These are phyloP conservation scores for Lordiphosa collinella DNA, from an alignment of 1,140 invertebrate species.

Conservation along the genomic window DNA sequence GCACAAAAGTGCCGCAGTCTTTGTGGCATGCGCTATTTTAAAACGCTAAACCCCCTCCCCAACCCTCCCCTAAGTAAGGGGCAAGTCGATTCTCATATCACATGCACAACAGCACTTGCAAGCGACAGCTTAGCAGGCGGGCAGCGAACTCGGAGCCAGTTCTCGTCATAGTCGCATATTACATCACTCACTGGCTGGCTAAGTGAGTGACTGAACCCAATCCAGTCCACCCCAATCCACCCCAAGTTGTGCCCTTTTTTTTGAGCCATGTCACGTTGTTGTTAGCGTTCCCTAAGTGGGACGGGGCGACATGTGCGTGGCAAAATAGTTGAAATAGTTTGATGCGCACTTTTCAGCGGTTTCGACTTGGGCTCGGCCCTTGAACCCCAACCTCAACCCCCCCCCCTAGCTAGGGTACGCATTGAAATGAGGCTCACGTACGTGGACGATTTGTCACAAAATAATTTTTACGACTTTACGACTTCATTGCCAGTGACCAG, in stretches of 20 bases:
- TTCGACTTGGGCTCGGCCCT: slow-evolving; percentile 64
- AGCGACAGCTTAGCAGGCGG: slow-evolving; percentile 61
- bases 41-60: too few relatives aligned
- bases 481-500: slow-evolving; percentile 68
- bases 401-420: slow-evolving; percentile 52
- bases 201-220: slow-evolving; percentile 48
- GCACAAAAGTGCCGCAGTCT: slow-evolving; percentile 21
- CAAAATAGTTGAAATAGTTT: slow-evolving; percentile 76
- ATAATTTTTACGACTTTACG: slow-evolving; percentile 80
- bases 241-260: slow-evolving; percentile 39
- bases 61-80: background rate
- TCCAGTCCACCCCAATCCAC: slow-evolving; percentile 35
- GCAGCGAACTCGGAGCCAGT: slow-evolving; percentile 51
- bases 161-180: slow-evolving; percentile 64
- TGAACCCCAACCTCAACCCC: slow-evolving; percentile 26
- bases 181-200: slow-evolving; percentile 49
- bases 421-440: slow-evolving; percentile 79
- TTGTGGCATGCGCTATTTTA: slow-evolving; percentile 46
- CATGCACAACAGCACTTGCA: slow-evolving; percentile 67
- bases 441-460: slow-evolving; percentile 79
- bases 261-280: slow-evolving; percentile 73
- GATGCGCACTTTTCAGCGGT: slow-evolving; percentile 75
- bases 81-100: slow-evolving; percentile 48
- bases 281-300: slow-evolving; percentile 54
- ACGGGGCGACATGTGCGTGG: slow-evolving; percentile 62